Conservation (phyloP, 2,797 vertebrate genomes). For the Etheostoma perlongum region DNA sequence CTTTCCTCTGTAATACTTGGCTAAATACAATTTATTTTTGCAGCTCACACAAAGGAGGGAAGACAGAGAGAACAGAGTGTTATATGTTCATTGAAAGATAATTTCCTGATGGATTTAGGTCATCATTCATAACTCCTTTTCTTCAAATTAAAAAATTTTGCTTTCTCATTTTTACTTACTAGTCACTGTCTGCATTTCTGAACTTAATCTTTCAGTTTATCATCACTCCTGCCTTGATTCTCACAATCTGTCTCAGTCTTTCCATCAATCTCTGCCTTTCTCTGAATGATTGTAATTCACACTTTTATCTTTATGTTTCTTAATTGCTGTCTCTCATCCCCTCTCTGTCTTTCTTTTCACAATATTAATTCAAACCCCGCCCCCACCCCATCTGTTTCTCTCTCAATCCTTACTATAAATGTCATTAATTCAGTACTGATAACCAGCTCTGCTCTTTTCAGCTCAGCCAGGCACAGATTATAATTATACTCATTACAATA, state of each 20-base stretch:
- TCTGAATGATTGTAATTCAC: constrained; percentile 55
- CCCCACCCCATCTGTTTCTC: constrained; percentile 65
- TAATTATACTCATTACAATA: constrained; percentile 77
- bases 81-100: background rate
- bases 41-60: background rate
- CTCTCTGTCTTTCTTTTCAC: constrained; percentile 48
- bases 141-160: constrained; percentile 20
- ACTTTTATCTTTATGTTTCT: constrained; percentile 55
- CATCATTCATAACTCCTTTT: constrained; percentile 27
- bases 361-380: constrained; percentile 67
- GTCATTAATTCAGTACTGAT: constrained; percentile 77
- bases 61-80: background rate
- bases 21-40: background rate
- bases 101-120: constrained; percentile 41
- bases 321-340: constrained; percentile 50
- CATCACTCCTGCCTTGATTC: constrained; percentile 37
- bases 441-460: constrained; percentile 73
- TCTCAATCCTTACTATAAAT: constrained; percentile 70
- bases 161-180: constrained; percentile 16
- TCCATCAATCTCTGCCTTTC: constrained; percentile 25
- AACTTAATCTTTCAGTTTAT: constrained; percentile 39
- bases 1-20: background rate
- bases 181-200: constrained; percentile 8
- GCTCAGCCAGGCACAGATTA: constrained; percentile 64
- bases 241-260: constrained; percentile 37